These are phyloP conservation scores for Penaeus monodon DNA, from an alignment of 2,888 invertebrate species.

Conservation along the genomic window DNA sequence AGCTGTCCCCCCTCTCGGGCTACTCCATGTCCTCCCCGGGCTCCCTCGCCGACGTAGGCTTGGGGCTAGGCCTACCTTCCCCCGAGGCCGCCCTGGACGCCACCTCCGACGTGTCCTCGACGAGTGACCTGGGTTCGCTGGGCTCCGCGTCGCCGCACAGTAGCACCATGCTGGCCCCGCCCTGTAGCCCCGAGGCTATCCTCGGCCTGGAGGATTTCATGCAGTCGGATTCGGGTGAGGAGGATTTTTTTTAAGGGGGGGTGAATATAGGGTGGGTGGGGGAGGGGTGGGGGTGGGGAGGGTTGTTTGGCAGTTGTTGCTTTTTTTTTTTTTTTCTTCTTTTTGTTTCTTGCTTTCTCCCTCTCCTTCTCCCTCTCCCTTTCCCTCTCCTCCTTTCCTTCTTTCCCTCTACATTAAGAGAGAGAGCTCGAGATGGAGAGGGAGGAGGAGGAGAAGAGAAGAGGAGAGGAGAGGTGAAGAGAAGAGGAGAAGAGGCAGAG, in stretches of 20 bases:
- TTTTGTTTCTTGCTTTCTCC: no score
- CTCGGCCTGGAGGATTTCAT: slow-evolving; percentile 34
- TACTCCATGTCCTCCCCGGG: slow-evolving; percentile 46
- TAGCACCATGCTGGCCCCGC: slow-evolving; percentile 21
- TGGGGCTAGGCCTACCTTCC: slow-evolving; percentile 34
- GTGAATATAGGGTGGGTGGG: neutral
- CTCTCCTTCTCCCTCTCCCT: neutral
- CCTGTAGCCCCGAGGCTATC: slow-evolving; percentile 28
- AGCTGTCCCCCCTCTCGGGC: slow-evolving; percentile 47
- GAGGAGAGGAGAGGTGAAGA: no score
- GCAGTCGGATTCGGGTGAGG: slow-evolving; percentile 38
- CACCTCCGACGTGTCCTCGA: slow-evolving; percentile 44
- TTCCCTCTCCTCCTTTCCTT: neutral
- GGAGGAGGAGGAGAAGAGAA: neutral
- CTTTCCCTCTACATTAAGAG: neutral
- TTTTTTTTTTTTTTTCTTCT: no score
- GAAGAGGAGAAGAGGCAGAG: no score
- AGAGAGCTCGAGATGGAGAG: neutral
- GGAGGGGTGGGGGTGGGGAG: neutral
- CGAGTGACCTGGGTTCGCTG: slow-evolving; percentile 43
- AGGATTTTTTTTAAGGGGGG: neutral
- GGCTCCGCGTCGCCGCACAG: slow-evolving; percentile 14
- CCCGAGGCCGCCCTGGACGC: slow-evolving; percentile 29
- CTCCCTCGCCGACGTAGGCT: slow-evolving; percentile 26
- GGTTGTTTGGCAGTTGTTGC: no score